Conservation (phyloP, 2,888 invertebrate genomes). For the Polyploca ridens region DNA sequence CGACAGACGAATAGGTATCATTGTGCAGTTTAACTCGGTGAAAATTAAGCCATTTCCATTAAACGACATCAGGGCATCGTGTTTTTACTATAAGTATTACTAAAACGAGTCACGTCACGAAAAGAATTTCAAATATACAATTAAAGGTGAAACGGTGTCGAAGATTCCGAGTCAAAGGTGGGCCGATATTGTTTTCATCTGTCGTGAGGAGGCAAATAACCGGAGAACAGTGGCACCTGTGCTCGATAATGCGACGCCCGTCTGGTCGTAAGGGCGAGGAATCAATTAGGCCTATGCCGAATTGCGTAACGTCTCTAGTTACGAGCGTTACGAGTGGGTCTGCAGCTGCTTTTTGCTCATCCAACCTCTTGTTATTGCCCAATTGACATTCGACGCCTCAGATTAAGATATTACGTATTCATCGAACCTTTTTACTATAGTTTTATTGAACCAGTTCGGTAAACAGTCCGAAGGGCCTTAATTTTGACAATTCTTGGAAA, state of each 20-base stretch:
- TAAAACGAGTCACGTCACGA: constrained; percentile 72
- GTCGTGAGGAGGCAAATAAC: constrained; percentile 74
- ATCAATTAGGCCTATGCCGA: constrained; percentile 82
- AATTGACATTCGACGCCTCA: constrained; percentile 76
- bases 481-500: constrained; percentile 25
- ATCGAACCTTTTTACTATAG: constrained; percentile 64
- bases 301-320: constrained; percentile 81
- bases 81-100: constrained; percentile 64
- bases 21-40: constrained; percentile 52
- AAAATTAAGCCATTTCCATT: constrained; percentile 77
- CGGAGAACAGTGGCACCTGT: constrained; percentile 75
- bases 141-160: constrained; percentile 71
- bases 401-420: constrained; percentile 79
- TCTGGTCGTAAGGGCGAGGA: constrained; percentile 81
- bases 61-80: constrained; percentile 41
- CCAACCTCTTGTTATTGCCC: constrained; percentile 79
- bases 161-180: constrained; percentile 64
- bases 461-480: constrained; percentile 34
- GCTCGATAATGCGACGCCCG: constrained; percentile 81
- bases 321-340: constrained; percentile 76
- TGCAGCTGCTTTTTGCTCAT: constrained; percentile 82
- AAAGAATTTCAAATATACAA: constrained; percentile 78
- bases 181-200: constrained; percentile 67
- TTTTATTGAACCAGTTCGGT: constrained; percentile 50
- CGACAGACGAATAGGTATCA: constrained; percentile 50